Conservation (phyloP, 64 coral and sea anemone genomes). For the Pocillopora verrucosa region DNA sequence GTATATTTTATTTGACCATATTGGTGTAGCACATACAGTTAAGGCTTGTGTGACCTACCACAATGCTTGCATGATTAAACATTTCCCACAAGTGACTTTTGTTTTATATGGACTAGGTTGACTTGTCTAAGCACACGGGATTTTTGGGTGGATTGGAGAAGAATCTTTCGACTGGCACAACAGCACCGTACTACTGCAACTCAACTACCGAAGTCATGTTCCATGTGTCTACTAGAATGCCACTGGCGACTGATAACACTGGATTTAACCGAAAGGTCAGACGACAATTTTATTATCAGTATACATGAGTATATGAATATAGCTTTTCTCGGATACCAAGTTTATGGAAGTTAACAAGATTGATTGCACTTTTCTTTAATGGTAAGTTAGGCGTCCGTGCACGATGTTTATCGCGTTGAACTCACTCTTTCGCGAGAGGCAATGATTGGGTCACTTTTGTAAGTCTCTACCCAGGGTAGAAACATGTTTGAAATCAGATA, state of each 20-base stretch:
- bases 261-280: constrained; percentile 94
- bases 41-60: background rate
- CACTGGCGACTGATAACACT: constrained; percentile 72
- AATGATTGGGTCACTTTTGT: too few relatives aligned
- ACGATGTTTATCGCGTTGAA: too few relatives aligned
- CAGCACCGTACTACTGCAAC: constrained; percentile 87
- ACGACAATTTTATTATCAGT: background rate
- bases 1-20: background rate
- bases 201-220: constrained; percentile 94
- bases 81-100: background rate
- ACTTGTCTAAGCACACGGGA: constrained; percentile 93
- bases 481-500: too few relatives aligned
- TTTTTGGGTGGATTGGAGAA: constrained; percentile 96
- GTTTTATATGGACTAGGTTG: constrained; percentile 56
- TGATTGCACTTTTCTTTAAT: too few relatives aligned
- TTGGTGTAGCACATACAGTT: too few relatives aligned
- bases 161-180: constrained; percentile 92
- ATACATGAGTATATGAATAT: too few relatives aligned
- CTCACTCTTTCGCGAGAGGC: too few relatives aligned
- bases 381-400: too few relatives aligned
- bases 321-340: too few relatives aligned
- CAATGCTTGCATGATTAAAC: background rate
- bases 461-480: too few relatives aligned
- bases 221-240: constrained; percentile 95
- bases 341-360: too few relatives aligned